phyloP scores from a whole-genome alignment of 2,113 vertebrate species.

The Trematomus loennbergii region DNA sequence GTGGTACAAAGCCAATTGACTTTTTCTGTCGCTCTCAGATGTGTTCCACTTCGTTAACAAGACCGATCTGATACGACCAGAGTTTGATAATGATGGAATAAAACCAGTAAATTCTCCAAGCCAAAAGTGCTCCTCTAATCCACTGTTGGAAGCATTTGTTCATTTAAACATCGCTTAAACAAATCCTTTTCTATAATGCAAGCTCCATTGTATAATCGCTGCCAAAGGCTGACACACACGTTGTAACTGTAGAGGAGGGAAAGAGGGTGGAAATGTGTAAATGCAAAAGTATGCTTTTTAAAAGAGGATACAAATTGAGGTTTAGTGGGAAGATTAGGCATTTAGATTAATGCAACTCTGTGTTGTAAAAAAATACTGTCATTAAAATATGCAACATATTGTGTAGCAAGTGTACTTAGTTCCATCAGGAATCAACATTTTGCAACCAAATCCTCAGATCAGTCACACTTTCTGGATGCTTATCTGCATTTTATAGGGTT shows the following conservation, averaged over 20 bases:
- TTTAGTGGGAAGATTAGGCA: not conserved
- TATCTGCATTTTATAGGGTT: not conserved
- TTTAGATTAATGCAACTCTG: no score
- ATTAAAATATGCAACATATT: not conserved
- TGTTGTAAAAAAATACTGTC: no score
- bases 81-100: not conserved
- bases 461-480: not conserved
- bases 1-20: not conserved
- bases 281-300: conserved; percentile 32
- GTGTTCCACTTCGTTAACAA: not conserved
- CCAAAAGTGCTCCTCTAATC: conserved; percentile 9
- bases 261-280: not conserved
- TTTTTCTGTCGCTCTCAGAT: not conserved
- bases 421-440: not conserved
- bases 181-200: conserved; percentile 16
- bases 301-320: conserved; percentile 33
- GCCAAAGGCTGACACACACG: conserved; percentile 16
- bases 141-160: conserved; percentile 22
- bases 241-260: not conserved
- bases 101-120: conserved; percentile 8
- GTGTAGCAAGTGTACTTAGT: not conserved
- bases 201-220: conserved; percentile 25
- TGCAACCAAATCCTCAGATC: not conserved
- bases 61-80: conserved; percentile 12
- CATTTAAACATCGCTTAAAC: conserved; percentile 29